Percentiles rank a stretch among this genome's conserved stretches.
Conservation (phyloP, 2,888 invertebrate species). For the Lucinisca nassula region DNA sequence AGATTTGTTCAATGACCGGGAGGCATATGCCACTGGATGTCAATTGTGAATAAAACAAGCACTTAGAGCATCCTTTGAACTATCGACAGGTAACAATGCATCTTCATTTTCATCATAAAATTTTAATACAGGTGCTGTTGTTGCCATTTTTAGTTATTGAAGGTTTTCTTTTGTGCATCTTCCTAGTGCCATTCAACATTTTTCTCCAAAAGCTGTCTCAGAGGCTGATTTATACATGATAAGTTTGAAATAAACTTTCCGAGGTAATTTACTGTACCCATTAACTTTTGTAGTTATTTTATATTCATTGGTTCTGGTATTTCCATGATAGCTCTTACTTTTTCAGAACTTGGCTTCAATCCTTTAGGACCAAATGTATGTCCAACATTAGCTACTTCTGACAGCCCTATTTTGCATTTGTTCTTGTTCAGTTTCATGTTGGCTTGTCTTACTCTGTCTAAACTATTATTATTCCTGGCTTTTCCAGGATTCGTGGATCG, state of each 20-base stretch:
- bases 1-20: too few relatives aligned
- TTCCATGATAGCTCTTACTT: conserved; percentile 50
- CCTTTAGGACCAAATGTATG: conserved; percentile 64
- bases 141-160: neutral
- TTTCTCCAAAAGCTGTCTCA: conserved; percentile 33
- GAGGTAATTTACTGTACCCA: conserved; percentile 72
- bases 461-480: too few relatives aligned
- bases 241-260: conserved; percentile 61
- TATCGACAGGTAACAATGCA: neutral
- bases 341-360: conserved; percentile 56
- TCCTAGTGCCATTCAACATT: conserved; percentile 42
- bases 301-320: conserved; percentile 52
- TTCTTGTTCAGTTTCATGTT: conserved; percentile 31
- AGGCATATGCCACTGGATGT: too few relatives aligned
- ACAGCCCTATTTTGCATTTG: conserved; percentile 36
- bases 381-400: conserved; percentile 55
- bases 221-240: too few relatives aligned
- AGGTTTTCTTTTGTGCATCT: conserved; percentile 1
- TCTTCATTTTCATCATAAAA: neutral
- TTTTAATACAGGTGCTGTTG: neutral
- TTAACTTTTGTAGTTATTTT: conserved; percentile 51
- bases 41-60: neutral
- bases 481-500: too few relatives aligned
- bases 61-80: neutral
- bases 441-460: neutral